Conservation (phyloP, 2,113 vertebrate genomes). For the Patagioenas fasciata region DNA sequence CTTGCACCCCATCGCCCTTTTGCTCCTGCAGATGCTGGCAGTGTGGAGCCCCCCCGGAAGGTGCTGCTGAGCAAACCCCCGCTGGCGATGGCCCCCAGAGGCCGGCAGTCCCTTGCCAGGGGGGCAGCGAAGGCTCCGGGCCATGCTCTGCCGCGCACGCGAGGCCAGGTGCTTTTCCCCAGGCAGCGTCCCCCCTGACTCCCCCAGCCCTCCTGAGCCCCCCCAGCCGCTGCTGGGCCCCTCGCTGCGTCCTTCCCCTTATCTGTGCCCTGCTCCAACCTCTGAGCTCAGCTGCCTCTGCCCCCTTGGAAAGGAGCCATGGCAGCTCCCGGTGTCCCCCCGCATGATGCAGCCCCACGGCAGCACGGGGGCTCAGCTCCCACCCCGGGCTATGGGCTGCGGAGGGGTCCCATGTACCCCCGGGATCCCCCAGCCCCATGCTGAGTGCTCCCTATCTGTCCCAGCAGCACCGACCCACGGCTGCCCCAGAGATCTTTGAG, state of each 20-base stretch:
- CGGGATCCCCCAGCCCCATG: fast-evolving
- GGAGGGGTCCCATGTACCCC: background rate
- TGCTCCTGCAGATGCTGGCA: background rate
- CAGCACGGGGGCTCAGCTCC: background rate
- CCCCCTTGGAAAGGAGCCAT: background rate
- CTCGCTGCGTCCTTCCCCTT: background rate
- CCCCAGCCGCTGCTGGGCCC: background rate
- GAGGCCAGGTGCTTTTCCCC: background rate
- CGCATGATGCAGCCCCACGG: fast-evolving
- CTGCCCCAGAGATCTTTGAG: background rate
- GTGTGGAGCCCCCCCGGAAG: background rate
- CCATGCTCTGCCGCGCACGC: fast-evolving
- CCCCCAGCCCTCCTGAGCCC: background rate
- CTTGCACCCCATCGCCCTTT: background rate
- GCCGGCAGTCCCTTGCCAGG: background rate
- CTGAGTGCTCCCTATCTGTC: background rate
- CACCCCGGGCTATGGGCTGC: fast-evolving
- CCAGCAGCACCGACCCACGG: background rate
- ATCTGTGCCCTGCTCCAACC: background rate
- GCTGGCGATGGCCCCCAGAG: background rate
- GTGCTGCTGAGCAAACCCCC: constrained; percentile 51
- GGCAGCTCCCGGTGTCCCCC: background rate
- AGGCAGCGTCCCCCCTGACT: fast-evolving
- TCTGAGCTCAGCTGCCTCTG: background rate
- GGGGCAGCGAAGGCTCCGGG: background rate